Base-by-base conservation (phyloP, 2,888 invertebrate genomes). In the Scaptomyza flava region DNA sequence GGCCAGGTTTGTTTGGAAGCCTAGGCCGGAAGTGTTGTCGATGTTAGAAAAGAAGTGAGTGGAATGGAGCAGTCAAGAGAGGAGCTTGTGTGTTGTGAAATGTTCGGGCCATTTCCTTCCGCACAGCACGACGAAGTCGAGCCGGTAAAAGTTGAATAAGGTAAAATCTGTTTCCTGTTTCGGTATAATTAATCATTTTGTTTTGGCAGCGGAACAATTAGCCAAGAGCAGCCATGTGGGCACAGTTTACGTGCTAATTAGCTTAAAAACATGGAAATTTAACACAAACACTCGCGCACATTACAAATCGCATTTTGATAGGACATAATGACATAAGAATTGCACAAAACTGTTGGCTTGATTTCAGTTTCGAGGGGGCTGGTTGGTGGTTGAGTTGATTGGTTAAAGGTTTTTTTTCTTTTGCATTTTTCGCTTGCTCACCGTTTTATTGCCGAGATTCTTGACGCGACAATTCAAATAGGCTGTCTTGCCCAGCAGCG, bases 371-470 rank as follows among this genome's bases (percentile, higher is more conserved):
- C 4, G 33, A 2, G 2, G 2, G 14, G 41, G 36, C 14, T 14
- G 14, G 36, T 38, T 14, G 14, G 14, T 1, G 20, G n/a, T 45
- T 45, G 4, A 11, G 36, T 14, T 27, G 23, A 23, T 34, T 23
- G 36, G 50, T 50, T 50, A 36, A 45, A 27, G 38, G 6, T 20
- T 9, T 17, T 14, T n/a, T 3, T 20, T 9, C 14, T 14, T n/a
- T 3, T 9, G 8, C 8, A 9, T 6, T 20, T 38, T 43, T 23
- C 14, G 17, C 14, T 11, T n/a, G 94, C 96, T 95, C 90, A 97
- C 97, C 93, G 97, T 97, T 93, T 96, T 96, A 93, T 98, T 97
- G 78, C 96, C 96, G 91, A 97, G 93, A 93, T 97, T 97, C 93
- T 97, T 97, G 75, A 97, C 97, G 70, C 96, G 94, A 92, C 98